Base-by-base conservation (phyloP, 2,113 vertebrate species). In the Paedocypris sp. region DNA sequence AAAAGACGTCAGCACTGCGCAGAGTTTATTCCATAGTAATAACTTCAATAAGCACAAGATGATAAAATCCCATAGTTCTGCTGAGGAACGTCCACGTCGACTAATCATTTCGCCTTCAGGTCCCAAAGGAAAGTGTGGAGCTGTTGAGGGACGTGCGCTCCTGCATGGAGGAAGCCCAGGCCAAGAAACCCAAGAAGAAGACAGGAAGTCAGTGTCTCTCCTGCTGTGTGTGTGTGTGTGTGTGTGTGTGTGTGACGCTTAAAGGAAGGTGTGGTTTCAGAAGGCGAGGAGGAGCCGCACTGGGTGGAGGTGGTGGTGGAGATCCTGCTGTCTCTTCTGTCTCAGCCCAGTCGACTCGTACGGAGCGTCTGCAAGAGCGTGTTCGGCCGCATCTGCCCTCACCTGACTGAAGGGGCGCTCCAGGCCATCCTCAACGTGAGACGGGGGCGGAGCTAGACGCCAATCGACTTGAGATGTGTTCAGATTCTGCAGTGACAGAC, bases 241-340 rank as follows among this genome's bases (percentile, higher is more conserved):
- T 64, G 19, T 49, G 1, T 49, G 12, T 16, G 2, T 70, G 5
- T 8, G 22, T 6, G 9, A 5, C 4, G 35, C 36, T 6, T 25
- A 6, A 60, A 12, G 1, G 20, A 20, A n/a, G n/a, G n/a, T n/a
- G n/a, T n/a, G n/a, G n/a, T n/a, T n/a, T n/a, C n/a, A n/a, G n/a
- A n/a, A n/a, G n/a, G n/a, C n/a, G n/a, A n/a, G n/a, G 68, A 79
- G n/a, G 91, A 94, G 75, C 94, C 90, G 0, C 84, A 87, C 0
- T 98, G 95, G 95, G 89, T 92, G 66, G 94, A 98, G 73, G 94
- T 99, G 80, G 81, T 97, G 77, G 91, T 99, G 69, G 95, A 98
- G 68, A 89, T 99, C 73, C 75, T 99, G 23, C 77, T 99, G 22
- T 88, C 92, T 0, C 85, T 99, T 3, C 82, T 96, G 50, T 86